Evolutionary conservation across 2,113 vertebrate genomes (phyloP), one percentile per base, ranked within the genome.

Genomic region (Carlito syrichta): DNA sequence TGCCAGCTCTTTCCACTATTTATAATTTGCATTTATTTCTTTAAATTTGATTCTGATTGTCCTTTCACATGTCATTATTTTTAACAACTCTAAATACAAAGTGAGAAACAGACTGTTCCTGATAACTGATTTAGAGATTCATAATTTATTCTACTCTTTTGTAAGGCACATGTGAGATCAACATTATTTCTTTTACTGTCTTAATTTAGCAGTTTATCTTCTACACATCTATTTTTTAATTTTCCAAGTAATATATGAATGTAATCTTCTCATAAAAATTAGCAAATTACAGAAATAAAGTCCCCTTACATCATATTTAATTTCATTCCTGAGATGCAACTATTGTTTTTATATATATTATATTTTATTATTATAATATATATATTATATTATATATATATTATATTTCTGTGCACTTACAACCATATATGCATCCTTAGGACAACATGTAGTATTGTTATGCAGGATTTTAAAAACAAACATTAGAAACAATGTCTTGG

Each of bases 21-120:
- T 85, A 38, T 87, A 95, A 93, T 95, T 85, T 94, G 27, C 38
- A 79, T 87, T 95, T 45, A 45, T 91, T 82, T 82, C 23, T 88
- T 69, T 78, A 43, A n/a, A 91, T 95, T 84, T 79, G 12, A 87
- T 79, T 94, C 25, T 27, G 5, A 82, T 62, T 86, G 23, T 86
- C 48, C 27, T 92, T 91, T 86, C 25, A 19, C 11, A 71, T 54
- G 43, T 1, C 20, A 92, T 74, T 84, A n/a, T 87, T 95, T 79
- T 54, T 4, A 73, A 58, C 5, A 91, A 81, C 60, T 77, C 32
- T 54, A 30, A 62, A 40, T 48, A 76, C 7, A 85, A 95, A 97
- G 9, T 91, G 35, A 92, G 48, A 79, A 60, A 88, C 6, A 83
- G 19, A 83, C 5, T 32, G 2, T 14, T 22, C 54, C 48, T 30